Evolutionary conservation across 2,113 vertebrate genomes (phyloP).

Genomic region (Ictalurus punctatus): DNA sequence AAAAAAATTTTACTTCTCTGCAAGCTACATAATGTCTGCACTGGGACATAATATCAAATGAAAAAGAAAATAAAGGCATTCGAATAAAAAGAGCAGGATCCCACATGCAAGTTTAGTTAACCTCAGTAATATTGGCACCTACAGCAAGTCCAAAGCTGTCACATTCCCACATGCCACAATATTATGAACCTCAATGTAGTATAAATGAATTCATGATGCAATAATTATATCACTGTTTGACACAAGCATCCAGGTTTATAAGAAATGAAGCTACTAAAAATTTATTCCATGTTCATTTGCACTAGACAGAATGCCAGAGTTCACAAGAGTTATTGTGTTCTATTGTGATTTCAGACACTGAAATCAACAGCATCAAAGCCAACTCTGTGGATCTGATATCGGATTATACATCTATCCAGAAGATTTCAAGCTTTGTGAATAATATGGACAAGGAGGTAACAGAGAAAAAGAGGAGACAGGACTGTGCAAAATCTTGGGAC

Average conservation of each 20-base stretch:
- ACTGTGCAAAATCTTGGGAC: conserved; percentile 29
- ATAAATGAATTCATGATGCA: background rate
- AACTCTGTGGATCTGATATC: background rate
- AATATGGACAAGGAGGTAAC: background rate
- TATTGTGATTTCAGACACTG: background rate
- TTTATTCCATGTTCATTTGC: background rate
- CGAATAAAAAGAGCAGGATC: no score
- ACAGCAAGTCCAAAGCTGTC: background rate
- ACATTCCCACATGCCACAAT: background rate
- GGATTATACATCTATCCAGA: conserved; percentile 18
- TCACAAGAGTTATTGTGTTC: no score
- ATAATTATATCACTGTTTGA: background rate
- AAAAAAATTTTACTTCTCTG: background rate
- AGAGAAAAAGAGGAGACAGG: background rate
- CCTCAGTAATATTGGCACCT: background rate
- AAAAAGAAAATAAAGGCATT: no score
- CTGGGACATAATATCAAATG: no score
- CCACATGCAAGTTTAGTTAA: background rate
- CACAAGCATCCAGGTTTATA: background rate
- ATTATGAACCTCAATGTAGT: background rate
- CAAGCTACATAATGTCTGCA: background rate
- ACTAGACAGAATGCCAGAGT: background rate
- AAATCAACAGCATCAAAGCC: background rate
- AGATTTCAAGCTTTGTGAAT: conserved; percentile 18
- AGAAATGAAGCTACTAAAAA: background rate